Conservation (phyloP, 2,797 vertebrate species). For the Dryobates pubescens region DNA sequence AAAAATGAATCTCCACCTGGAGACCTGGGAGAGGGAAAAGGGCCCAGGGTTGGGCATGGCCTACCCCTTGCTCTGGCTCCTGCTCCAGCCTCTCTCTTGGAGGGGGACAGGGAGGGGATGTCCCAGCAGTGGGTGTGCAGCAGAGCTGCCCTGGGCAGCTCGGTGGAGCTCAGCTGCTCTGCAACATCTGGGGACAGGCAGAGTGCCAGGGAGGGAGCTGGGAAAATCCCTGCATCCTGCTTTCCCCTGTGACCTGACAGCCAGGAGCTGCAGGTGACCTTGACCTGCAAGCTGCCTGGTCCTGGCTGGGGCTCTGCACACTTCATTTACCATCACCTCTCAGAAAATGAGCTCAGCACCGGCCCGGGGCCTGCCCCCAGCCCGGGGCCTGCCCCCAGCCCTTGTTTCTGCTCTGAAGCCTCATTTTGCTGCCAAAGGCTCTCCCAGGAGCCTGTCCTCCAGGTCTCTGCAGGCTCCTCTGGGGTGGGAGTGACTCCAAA, state of each 20-base stretch:
- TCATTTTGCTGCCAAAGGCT: not conserved
- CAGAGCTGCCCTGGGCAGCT: not conserved
- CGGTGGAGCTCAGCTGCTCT: constrained; percentile 4
- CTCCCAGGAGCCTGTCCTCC: rapidly evolving
- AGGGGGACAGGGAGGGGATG: not conserved
- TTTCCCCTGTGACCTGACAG: not conserved
- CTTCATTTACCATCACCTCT: not conserved
- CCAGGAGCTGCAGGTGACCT: not conserved
- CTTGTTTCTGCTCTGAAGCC: not conserved
- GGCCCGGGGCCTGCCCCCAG: not conserved
- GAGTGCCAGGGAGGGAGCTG: not conserved
- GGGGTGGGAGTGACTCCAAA: not conserved
- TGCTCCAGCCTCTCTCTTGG: not conserved
- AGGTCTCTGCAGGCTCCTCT: rapidly evolving
- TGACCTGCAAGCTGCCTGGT: not conserved
- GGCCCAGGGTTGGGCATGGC: rapidly evolving
- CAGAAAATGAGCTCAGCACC: not conserved
- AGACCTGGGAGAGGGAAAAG: not conserved
- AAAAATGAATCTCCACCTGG: not conserved
- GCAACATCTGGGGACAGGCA: constrained; percentile 37
- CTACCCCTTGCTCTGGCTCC: not conserved
- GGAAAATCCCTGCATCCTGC: constrained; percentile 8
- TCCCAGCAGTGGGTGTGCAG: not conserved
- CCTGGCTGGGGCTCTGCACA: not conserved
- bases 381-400: not conserved